A percentile compares a stretch with the other conserved stretches of the same genome.
phyloP scores from a whole-genome alignment of 2,888 invertebrate genomes.

The Lydus trimaculatus region DNA sequence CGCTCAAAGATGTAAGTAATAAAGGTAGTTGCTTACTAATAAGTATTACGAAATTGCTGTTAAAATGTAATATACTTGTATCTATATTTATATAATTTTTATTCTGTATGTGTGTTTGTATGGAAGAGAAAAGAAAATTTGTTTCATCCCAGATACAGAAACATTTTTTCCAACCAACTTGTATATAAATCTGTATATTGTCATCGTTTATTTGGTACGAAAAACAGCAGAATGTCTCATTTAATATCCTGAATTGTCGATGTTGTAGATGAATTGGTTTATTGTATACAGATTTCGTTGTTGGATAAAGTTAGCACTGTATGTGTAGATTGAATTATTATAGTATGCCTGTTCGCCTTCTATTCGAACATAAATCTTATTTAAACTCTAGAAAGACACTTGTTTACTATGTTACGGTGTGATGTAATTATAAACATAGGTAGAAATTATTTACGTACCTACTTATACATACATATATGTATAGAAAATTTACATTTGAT shows the following conservation, averaged over 20 bases:
- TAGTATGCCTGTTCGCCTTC: constrained; percentile 1
- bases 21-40: too few species aligned
- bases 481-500: too few species aligned
- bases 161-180: constrained; percentile 21
- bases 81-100: too few species aligned
- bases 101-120: too few species aligned
- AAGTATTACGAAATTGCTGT: too few species aligned
- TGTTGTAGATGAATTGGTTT: constrained; percentile 29
- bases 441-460: too few species aligned
- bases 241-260: constrained; percentile 28
- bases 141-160: too few species aligned
- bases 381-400: constrained; percentile 8
- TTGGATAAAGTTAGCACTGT: constrained; percentile 7
- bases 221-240: constrained; percentile 22
- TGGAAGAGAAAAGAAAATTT: too few species aligned
- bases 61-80: too few species aligned
- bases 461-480: too few species aligned
- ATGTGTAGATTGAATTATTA: constrained; percentile 18
- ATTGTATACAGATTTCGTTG: constrained; percentile 24
- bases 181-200: constrained; percentile 26
- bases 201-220: constrained; percentile 22
- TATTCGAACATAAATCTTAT: background rate
- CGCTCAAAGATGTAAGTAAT: background rate
- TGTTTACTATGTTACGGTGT: constrained; percentile 18
- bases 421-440: constrained; percentile 18